phyloP scores from a whole-genome alignment of 2,797 vertebrate species.

The Paguma larvata region DNA sequence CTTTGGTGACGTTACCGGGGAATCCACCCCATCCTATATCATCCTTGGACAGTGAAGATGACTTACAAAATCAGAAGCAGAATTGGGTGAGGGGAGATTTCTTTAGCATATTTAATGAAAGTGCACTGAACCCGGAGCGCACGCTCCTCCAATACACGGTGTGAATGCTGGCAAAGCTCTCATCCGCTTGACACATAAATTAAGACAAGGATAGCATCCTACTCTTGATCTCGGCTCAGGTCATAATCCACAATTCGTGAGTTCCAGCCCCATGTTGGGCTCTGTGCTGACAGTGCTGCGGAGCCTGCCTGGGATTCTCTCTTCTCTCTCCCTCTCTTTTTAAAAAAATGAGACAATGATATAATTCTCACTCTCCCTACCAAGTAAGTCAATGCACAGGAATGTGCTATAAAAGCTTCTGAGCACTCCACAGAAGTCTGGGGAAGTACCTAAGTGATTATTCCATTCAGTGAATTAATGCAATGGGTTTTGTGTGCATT shows the following conservation, averaged over 20 bases:
- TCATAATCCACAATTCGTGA: no score
- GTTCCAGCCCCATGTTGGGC: no score
- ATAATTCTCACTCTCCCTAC: background rate
- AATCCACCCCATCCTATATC: background rate
- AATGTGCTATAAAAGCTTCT: background rate
- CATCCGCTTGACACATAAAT: background rate
- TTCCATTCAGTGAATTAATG: background rate
- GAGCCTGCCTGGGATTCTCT: no score
- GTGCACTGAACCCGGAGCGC: background rate
- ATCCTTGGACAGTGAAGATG: background rate
- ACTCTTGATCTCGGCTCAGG: no score
- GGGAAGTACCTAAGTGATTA: background rate
- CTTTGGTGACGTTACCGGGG: background rate
- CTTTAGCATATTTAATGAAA: background rate
- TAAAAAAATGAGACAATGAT: background rate
- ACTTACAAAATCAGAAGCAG: background rate
- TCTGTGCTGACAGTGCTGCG: no score
- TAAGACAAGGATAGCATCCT: no score
- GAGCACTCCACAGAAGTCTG: no score
- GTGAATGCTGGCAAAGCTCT: background rate
- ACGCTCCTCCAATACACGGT: fast-evolving
- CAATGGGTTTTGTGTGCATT: background rate
- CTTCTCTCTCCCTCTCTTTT: no score
- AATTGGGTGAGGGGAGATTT: background rate
- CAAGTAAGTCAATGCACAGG: background rate